Conservation (phyloP, 2,113 vertebrate species). For the Cranoglanis bouderius region DNA sequence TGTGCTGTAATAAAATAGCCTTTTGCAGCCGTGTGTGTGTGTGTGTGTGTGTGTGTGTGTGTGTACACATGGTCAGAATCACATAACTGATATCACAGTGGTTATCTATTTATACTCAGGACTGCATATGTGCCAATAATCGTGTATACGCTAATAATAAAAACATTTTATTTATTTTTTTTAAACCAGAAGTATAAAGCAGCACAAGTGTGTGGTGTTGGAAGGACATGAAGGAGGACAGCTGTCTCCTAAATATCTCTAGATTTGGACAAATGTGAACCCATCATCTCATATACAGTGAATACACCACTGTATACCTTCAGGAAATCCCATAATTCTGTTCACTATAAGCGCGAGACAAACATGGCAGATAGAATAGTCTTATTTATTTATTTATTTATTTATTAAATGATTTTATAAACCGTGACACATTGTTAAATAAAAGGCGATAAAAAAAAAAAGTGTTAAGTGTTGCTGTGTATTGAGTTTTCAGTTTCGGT, state of each 20-base stretch:
- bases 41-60: slow-evolving; percentile 7
- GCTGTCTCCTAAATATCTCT: background rate
- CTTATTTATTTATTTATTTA: no score
- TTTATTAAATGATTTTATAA: no score
- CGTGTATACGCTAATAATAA: background rate
- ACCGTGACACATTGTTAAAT: background rate
- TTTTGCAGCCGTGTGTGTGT: background rate
- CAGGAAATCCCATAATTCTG: no score
- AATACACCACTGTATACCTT: no score
- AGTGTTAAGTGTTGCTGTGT: background rate
- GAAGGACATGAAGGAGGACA: background rate
- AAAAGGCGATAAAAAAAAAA: background rate
- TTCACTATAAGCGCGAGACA: no score
- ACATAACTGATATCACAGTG: background rate
- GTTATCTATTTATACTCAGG: background rate
- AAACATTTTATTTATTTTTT: background rate
- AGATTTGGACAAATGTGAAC: background rate
- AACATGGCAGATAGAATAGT: no score
- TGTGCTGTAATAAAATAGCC: background rate
- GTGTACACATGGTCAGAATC: slow-evolving; percentile 9
- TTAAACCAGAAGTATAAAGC: background rate
- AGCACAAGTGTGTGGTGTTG: background rate
- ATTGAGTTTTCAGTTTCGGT: background rate
- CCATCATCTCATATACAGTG: background rate
- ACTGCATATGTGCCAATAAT: background rate